These are phyloP conservation scores for Gyps fulvus DNA, from an alignment of 2,113 vertebrate species.

Conservation along the genomic window DNA sequence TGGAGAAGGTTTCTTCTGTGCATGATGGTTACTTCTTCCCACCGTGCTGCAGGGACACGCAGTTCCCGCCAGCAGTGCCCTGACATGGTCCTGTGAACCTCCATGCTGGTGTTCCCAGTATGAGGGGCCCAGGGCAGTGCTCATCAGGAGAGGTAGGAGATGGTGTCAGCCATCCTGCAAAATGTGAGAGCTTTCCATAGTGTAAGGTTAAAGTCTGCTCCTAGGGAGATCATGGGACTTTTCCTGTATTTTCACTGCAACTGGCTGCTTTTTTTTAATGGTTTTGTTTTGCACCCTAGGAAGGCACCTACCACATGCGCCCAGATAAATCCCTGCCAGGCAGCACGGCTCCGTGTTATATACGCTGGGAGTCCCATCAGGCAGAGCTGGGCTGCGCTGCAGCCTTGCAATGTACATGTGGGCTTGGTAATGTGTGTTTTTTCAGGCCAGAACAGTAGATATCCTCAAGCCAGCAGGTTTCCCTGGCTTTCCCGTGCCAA, in stretches of 20 bases:
- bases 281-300: not conserved
- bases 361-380: fast-evolving
- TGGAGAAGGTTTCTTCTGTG: not conserved
- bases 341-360: not conserved
- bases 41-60: fast-evolving
- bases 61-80: not conserved
- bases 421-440: not conserved
- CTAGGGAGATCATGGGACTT: not conserved
- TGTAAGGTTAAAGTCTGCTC: not conserved
- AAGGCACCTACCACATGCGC: not conserved
- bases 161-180: not conserved
- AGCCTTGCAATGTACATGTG: not conserved
- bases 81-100: not conserved
- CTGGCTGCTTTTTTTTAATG: not conserved
- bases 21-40: not conserved
- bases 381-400: not conserved
- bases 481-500: not conserved
- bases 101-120: not conserved
- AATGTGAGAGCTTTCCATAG: not conserved
- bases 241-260: not conserved
- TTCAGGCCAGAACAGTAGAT: not conserved
- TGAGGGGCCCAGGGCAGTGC: not conserved
- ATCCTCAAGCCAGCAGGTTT: not conserved
- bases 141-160: fast-evolving
- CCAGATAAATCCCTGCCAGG: not conserved